A percentile compares a stretch with the other conserved stretches of the same genome.
phyloP scores from a whole-genome alignment of 2,888 invertebrate species.

The Allygus modestus region DNA sequence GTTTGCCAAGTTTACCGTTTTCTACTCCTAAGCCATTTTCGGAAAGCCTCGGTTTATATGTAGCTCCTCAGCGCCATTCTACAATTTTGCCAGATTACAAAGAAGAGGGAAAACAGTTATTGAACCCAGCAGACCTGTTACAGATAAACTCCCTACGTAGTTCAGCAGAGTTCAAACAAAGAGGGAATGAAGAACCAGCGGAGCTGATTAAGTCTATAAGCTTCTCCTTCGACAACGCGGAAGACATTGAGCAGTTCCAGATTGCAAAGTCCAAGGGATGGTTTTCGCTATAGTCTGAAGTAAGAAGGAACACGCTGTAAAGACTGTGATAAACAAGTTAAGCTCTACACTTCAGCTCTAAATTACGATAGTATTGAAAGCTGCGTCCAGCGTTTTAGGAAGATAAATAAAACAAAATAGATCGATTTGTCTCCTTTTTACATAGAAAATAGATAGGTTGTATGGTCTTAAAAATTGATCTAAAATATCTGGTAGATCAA shows the following conservation, averaged over 20 bases:
- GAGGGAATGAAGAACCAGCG: not conserved
- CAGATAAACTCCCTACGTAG: not conserved
- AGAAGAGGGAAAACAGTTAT: not conserved
- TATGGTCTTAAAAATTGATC: no score
- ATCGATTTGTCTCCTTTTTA: no score
- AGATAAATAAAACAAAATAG: no score
- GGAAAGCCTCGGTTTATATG: not conserved
- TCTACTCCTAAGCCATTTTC: slow-evolving; percentile 28
- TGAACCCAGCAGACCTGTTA: slow-evolving; percentile 10
- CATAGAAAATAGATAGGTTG: no score
- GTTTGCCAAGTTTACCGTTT: not conserved
- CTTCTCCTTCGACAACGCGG: slow-evolving; percentile 11
- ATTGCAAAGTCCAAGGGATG: not conserved
- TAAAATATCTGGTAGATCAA: no score
- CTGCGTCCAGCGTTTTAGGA: no score
- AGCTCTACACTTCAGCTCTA: no score
- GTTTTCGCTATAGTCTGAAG: not conserved
- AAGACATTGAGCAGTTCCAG: slow-evolving; percentile 2
- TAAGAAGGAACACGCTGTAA: not conserved
- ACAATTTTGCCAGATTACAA: not conserved
- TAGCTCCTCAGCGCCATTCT: not conserved
- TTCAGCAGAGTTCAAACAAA: not conserved
- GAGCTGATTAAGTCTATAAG: slow-evolving; percentile 21
- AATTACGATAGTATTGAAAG: no score
- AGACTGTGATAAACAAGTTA: not conserved